Percentiles rank a stretch among this genome's conserved stretches.
Evolutionary conservation across 2,888 invertebrate genomes (phyloP).

Genomic region (Oxystoma pomonae): DNA sequence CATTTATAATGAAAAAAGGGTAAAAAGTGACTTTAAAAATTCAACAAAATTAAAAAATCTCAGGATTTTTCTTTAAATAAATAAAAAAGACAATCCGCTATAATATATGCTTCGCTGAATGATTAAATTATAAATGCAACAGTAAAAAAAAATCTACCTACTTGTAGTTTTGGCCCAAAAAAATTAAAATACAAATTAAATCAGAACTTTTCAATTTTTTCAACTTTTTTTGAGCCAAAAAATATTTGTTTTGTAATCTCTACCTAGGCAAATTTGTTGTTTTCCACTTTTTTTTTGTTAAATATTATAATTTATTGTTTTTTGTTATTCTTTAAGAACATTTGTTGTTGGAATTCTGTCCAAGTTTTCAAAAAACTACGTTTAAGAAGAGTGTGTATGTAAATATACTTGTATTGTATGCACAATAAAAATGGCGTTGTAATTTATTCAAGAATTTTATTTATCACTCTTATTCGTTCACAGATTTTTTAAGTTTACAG

Average conservation of each 20-base stretch:
- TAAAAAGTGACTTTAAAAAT: background rate
- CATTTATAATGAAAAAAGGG: constrained; percentile 29
- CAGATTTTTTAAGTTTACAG: no score
- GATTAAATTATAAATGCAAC: background rate
- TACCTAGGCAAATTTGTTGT: constrained; percentile 18
- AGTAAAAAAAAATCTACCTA: background rate
- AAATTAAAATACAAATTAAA: constrained; percentile 28
- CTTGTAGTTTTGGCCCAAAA: background rate
- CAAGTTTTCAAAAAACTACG: constrained; percentile 46
- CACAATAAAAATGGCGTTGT: constrained; percentile 51
- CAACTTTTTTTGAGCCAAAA: background rate
- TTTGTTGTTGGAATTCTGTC: constrained; percentile 51
- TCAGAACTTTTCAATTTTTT: background rate
- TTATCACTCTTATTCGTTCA: no score
- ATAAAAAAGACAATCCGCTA: background rate
- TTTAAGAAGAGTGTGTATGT: constrained; percentile 50
- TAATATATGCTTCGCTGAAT: background rate
- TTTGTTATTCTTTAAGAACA: constrained; percentile 45
- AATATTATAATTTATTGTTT: constrained; percentile 37
- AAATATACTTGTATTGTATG: constrained; percentile 52
- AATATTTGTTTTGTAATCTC: constrained; percentile 20
- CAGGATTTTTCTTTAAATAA: background rate
- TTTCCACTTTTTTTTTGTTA: constrained; percentile 37
- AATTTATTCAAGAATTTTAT: constrained; percentile 20
- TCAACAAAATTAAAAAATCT: background rate